These are phyloP conservation scores for Gymnarchus niloticus DNA, from an alignment of 2,113 vertebrate genomes.

Conservation along the genomic window DNA sequence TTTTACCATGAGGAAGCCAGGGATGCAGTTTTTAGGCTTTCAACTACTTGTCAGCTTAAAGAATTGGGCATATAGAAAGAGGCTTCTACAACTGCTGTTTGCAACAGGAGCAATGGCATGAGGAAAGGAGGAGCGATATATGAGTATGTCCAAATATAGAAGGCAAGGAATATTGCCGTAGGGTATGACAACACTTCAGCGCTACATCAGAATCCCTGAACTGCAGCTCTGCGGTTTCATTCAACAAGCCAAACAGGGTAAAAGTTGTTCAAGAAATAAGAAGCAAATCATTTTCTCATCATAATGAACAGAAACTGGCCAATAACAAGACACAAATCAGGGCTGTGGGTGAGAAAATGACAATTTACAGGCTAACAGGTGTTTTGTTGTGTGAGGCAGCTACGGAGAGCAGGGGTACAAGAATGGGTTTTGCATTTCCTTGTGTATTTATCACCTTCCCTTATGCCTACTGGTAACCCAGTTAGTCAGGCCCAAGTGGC, in stretches of 20 bases:
- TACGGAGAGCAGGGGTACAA: neutral
- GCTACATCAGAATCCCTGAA: neutral
- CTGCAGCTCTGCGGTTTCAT: neutral
- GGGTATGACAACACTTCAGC: neutral
- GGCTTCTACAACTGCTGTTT: neutral
- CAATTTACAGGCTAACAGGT: neutral
- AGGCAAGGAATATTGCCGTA: neutral
- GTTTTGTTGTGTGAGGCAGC: neutral
- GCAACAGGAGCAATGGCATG: neutral
- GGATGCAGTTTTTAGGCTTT: neutral
- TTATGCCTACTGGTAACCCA: neutral
- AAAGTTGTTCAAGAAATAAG: too few species aligned
- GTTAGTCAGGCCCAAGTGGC: neutral
- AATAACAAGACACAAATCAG: too few species aligned
- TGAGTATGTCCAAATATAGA: neutral
- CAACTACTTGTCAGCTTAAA: slow-evolving; percentile 35
- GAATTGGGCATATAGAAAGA: neutral
- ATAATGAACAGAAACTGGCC: too few species aligned
- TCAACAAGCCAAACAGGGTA: too few species aligned
- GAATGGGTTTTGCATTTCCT: neutral
- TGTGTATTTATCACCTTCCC: neutral
- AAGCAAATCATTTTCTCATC: too few species aligned
- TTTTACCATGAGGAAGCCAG: neutral
- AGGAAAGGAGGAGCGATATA: neutral
- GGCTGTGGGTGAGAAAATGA: neutral